A percentile compares a stretch with the other conserved stretches of the same genome.
Evolutionary conservation across 2,797 vertebrate genomes (phyloP).

Genomic region (Schizopygopsis malacanthus): DNA sequence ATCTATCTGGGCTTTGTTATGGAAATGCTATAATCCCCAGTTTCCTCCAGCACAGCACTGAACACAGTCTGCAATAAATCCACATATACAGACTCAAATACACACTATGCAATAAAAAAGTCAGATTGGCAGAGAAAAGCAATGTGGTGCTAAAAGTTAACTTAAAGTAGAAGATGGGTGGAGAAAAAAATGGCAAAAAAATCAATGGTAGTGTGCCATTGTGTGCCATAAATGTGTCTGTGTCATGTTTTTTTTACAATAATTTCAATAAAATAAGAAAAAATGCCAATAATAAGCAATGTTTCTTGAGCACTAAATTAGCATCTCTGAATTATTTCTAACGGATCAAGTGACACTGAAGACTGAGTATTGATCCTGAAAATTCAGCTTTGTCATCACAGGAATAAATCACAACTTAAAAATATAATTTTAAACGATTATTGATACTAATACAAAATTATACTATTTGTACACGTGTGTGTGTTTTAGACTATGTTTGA

Average conservation of each 20-base stretch:
- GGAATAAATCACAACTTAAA: not conserved
- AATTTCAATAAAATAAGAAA: not conserved
- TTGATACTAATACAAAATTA: too few relatives aligned
- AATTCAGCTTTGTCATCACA: not conserved
- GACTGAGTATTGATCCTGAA: not conserved
- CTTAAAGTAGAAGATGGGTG: slow-evolving; percentile 2
- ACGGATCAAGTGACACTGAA: not conserved
- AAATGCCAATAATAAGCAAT: not conserved
- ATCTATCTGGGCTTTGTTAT: slow-evolving; percentile 54
- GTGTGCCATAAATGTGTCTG: not conserved
- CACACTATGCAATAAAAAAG: not conserved
- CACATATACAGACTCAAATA: slow-evolving; percentile 20
- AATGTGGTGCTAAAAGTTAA: not conserved
- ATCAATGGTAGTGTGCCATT: not conserved
- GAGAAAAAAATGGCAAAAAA: not conserved
- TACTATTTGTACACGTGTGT: too few relatives aligned
- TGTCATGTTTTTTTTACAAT: not conserved
- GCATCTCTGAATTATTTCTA: not conserved
- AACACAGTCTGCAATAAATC: slow-evolving; percentile 28
- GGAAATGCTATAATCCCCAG: slow-evolving; percentile 46
- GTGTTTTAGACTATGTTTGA: not conserved
- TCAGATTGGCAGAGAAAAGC: not conserved
- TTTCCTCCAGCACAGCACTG: slow-evolving; percentile 23
- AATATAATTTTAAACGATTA: not conserved
- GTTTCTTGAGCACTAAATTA: not conserved